These are phyloP conservation scores for Zaprionus lachaisei DNA, from an alignment of 1,140 invertebrate species.

Conservation along the genomic window DNA sequence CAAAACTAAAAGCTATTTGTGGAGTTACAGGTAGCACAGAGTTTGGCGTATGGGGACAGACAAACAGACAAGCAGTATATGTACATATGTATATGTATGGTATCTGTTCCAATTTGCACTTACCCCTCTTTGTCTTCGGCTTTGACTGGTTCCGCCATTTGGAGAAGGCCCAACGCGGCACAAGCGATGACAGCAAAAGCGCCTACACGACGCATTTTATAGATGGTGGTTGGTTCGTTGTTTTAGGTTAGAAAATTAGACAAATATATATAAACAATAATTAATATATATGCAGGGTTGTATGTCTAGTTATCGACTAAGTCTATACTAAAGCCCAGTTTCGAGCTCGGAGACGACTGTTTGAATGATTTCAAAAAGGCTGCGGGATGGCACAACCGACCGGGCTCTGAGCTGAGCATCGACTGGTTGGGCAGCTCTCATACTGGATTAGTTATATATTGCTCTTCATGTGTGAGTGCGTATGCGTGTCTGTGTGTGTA, in stretches of 20 bases:
- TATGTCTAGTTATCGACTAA: conserved; percentile 25
- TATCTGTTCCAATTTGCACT: conserved; percentile 34
- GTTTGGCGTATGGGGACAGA: background rate
- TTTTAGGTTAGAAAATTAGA: conserved; percentile 12
- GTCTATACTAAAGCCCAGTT: conserved; percentile 7
- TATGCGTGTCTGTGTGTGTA: background rate
- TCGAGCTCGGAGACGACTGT: background rate
- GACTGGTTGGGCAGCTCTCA: conserved; percentile 60
- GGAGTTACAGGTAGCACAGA: background rate
- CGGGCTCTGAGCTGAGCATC: conserved; percentile 60
- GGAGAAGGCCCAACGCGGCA: conserved; percentile 55
- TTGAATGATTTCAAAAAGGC: conserved; percentile 11
- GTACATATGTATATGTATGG: background rate
- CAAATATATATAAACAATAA: conserved; percentile 42
- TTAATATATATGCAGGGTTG: background rate
- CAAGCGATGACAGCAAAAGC: conserved; percentile 53
- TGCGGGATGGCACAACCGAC: conserved; percentile 60
- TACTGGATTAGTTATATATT: conserved; percentile 67
- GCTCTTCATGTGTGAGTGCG: background rate
- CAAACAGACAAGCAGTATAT: background rate
- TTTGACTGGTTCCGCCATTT: conserved; percentile 65
- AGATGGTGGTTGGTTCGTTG: conserved; percentile 17
- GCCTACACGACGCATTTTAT: conserved; percentile 73
- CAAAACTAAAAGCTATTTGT: conserved; percentile 1
- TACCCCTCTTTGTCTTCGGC: conserved; percentile 54